Base-by-base conservation (phyloP, 2,888 invertebrate genomes). In the Crepidodera aurea region DNA sequence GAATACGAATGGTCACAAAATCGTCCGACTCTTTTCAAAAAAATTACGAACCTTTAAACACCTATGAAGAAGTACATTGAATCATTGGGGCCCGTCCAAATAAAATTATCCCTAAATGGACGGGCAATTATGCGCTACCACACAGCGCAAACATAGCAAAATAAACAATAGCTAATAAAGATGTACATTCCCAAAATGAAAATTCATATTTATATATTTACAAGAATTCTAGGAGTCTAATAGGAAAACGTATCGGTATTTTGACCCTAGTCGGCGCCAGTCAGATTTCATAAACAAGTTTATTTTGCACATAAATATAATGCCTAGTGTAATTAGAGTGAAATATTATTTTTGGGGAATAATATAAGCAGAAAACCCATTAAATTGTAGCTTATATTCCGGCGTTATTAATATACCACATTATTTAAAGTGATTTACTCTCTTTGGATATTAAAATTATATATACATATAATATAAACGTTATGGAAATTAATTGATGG, bases 311-410 rank as follows among this genome's bases (percentile, higher is more conserved):
- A 77, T 79, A 79, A 78, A 79, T 79, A 79, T 77, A 77, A 73
- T 75, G 76, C 72, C 72, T 73, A 71, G 74, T 71, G 77, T 79
- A 79, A 79, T 79, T 80, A 79, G 76, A 75, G 77, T 79, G 79
- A 78, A 79, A 79, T 80, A 80, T 80, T 80, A 80, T 80, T 80
- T 80, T 79, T 75, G 76, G 79, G 79, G 75, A 75, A 77, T 77
- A 77, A 76, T 77, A 73, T 77, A 75, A 77, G 75, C 75, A 73
- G 69, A 71, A 72, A 73, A 71, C 68, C 75, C 77, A 71, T 71
- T 71, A 71, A 71, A 68, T 68, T 67, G 65, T 63, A 75, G 73
- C 73, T 76, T 62, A 64, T 64, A 64, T 65, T 71, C 67, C 64
- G 61, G 70, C 69, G 74, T 76, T 76, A 76, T 74, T 75, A 77